Evolutionary conservation across 2,888 invertebrate genomes (phyloP).

Genomic region (Hirtodrosophila histrioides): DNA sequence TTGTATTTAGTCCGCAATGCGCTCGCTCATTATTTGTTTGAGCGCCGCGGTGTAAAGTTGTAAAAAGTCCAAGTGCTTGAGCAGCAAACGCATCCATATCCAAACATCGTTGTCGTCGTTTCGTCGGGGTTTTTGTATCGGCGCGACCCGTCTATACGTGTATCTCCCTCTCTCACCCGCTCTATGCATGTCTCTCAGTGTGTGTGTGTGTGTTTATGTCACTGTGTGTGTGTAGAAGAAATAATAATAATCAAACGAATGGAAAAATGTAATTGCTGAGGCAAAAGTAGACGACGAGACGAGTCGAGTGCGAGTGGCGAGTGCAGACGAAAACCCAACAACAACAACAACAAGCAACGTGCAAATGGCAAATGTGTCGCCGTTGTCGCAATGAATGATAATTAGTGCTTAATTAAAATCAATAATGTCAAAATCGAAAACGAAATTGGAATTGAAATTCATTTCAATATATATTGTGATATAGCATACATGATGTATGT

Average conservation of each 20-base stretch:
- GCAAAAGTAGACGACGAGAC: slow-evolving; percentile 57
- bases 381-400: slow-evolving; percentile 67
- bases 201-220: slow-evolving; percentile 22
- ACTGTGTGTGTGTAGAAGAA: slow-evolving; percentile 44
- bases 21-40: slow-evolving; percentile 83
- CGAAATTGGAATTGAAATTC: slow-evolving; percentile 53
- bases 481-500: slow-evolving; percentile 30
- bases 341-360: slow-evolving; percentile 50
- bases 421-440: slow-evolving; percentile 72
- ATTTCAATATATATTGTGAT: slow-evolving; percentile 58
- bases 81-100: slow-evolving; percentile 65
- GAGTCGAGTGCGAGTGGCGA: slow-evolving; percentile 43
- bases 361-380: slow-evolving; percentile 67
- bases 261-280: slow-evolving; percentile 74
- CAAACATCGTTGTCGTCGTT: slow-evolving; percentile 53
- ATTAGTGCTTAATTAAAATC: slow-evolving; percentile 78
- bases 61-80: slow-evolving; percentile 80
- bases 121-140: slow-evolving; percentile 52
- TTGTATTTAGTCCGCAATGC: slow-evolving; percentile 79
- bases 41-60: slow-evolving; percentile 84
- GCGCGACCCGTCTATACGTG: slow-evolving; percentile 33
- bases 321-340: slow-evolving; percentile 45
- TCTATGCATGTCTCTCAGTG: slow-evolving; percentile 35
- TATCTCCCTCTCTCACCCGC: slow-evolving; percentile 44
- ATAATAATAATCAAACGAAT: slow-evolving; percentile 75